Evolutionary conservation across 2,888 invertebrate species (phyloP).

Genomic region (Drosophila neonasuta): DNA sequence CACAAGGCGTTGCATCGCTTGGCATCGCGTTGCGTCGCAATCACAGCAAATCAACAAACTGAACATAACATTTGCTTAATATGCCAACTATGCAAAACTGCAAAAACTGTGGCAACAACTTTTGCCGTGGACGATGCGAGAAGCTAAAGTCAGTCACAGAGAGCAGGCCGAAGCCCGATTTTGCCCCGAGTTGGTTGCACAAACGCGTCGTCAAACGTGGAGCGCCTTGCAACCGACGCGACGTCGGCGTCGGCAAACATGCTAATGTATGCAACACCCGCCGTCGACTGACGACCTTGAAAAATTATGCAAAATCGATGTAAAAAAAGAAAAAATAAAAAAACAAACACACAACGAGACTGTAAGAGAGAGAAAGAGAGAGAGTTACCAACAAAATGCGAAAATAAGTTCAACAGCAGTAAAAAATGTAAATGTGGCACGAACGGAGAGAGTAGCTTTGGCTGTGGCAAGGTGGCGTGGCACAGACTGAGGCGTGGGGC

Average conservation of each 20-base stretch:
- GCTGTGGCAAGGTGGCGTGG: neutral
- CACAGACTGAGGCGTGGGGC: slow-evolving; percentile 10
- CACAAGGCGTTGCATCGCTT: slow-evolving; percentile 1
- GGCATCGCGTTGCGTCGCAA: slow-evolving; percentile 20
- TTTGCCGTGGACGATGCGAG: slow-evolving; percentile 45
- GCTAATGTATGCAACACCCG: slow-evolving; percentile 80
- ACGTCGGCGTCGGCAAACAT: slow-evolving; percentile 54
- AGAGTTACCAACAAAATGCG: slow-evolving; percentile 68
- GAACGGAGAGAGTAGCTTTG: slow-evolving; percentile 49
- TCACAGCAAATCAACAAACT: slow-evolving; percentile 55
- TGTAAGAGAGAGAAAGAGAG: slow-evolving; percentile 20
- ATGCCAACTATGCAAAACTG: slow-evolving; percentile 63
- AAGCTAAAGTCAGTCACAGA: neutral
- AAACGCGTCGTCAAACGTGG: slow-evolving; percentile 36
- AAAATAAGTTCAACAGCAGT: slow-evolving; percentile 74
- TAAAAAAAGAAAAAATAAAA: slow-evolving; percentile 62
- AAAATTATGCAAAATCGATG: slow-evolving; percentile 81
- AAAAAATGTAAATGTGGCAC: slow-evolving; percentile 76
- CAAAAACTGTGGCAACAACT: slow-evolving; percentile 67
- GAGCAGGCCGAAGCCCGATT: neutral
- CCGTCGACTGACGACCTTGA: slow-evolving; percentile 78
- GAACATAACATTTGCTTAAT: slow-evolving; percentile 62
- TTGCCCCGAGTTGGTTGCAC: slow-evolving; percentile 54
- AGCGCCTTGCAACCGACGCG: slow-evolving; percentile 60
- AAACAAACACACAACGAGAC: slow-evolving; percentile 44